Evolutionary conservation across 1,140 invertebrate genomes (phyloP), one percentile per base, ranked within the genome.

Genomic region (Thaumatotibia leucotreta): DNA sequence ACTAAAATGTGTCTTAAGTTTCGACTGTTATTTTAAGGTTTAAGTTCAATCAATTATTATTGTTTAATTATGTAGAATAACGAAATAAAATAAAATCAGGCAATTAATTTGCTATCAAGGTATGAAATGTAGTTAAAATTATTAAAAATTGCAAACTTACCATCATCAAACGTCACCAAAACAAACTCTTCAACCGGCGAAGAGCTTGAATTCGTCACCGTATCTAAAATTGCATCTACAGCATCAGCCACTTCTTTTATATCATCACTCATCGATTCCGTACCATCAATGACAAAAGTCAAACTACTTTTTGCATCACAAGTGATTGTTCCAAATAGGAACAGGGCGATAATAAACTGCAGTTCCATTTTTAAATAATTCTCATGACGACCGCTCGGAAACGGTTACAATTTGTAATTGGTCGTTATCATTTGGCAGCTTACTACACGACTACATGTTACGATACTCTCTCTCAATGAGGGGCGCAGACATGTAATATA

Each of bases 241-340:
- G n/a, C 52, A 17, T 54, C 17, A 4, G 9, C 9, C 23, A 58
- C 52, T 58, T 31, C 23, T 27, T 14, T 14, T 6, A 58, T 29
- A 31, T 58, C 52, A 14, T 58, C 23, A 27, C 23, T 14, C 52
- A 58, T 58, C 11, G 52, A 58, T 2, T 11, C 24, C 1, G 52
- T 58, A 1, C 4, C 24, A 14, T 58, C 52, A 8, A 58, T 58
- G 14, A 58, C 52, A 27, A 58, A 58, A 27, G 52, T 17, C n/a
- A 58, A 58, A 27, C 52, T 58, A 58, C 52, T 58, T 31, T 58
- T 58, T 29, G 20, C 50, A 24, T 54, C 23, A 54, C 50, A 24
- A 24, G 50, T 27, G 0, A 11, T 22, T n/a, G 50, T 27, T 54
- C 39, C 39, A 14, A 45, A 20, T 2, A 45, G 17, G 39, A 45